phyloP scores from a whole-genome alignment of 2,113 vertebrate species.

The Apteryx mantelli region DNA sequence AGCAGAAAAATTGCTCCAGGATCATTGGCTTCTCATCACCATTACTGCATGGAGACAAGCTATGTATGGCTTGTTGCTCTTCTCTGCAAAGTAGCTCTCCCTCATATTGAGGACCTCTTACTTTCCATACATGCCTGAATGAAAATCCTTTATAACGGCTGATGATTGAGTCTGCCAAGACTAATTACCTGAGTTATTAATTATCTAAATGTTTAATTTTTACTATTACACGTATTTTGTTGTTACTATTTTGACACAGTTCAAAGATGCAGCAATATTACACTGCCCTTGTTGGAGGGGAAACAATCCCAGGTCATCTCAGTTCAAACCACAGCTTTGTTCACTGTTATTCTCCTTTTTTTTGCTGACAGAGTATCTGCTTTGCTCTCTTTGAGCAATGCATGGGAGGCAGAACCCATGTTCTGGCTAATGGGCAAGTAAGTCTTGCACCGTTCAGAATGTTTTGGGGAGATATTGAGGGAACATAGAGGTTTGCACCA shows the following conservation, averaged over 20 bases:
- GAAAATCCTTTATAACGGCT: not conserved
- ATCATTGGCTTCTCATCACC: not conserved
- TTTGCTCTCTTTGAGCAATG: not conserved
- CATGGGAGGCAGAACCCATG: not conserved
- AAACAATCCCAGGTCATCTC: not conserved
- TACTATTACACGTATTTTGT: slow-evolving; percentile 11
- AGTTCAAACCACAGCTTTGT: not conserved
- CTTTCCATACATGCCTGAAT: not conserved
- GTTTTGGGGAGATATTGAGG: rapidly evolving
- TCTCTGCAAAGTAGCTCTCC: not conserved
- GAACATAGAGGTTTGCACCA: not conserved
- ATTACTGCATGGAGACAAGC: not conserved
- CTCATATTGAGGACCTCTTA: not conserved
- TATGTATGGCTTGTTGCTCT: not conserved
- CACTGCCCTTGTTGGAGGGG: not conserved
- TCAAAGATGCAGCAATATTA: not conserved
- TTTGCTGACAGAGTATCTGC: not conserved
- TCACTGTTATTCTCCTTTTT: not conserved
- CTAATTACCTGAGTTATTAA: slow-evolving; percentile 48
- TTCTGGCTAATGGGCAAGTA: rapidly evolving
- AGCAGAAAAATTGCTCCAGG: not conserved
- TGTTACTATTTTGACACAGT: not conserved
- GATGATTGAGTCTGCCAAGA: not conserved
- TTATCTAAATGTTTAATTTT: slow-evolving; percentile 54
- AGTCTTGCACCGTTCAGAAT: rapidly evolving